Evolutionary conservation across 2,113 vertebrate genomes (phyloP).

Genomic region (Coregonus clupeaformis): DNA sequence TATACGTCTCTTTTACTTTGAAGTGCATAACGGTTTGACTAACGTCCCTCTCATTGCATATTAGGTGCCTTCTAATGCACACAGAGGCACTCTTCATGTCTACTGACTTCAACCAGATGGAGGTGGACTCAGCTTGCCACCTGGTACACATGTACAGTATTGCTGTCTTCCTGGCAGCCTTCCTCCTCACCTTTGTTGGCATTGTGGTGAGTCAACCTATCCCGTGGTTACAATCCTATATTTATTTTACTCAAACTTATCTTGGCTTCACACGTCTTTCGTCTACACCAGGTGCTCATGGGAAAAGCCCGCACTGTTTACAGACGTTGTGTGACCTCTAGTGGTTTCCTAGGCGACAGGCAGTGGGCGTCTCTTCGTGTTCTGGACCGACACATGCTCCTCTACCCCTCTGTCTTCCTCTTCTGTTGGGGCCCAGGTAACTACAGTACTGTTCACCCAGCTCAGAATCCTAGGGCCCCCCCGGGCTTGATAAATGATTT

Average conservation of each 20-base stretch:
- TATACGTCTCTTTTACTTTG: not conserved
- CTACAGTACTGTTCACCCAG: constrained; percentile 46
- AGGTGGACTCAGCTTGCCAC: constrained; percentile 60
- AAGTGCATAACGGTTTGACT: not conserved
- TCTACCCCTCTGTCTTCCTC: constrained; percentile 81
- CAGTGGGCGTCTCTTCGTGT: constrained; percentile 81
- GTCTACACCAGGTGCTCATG: constrained; percentile 73
- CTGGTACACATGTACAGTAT: constrained; percentile 73
- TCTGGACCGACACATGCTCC: constrained; percentile 77
- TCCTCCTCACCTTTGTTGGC: constrained; percentile 76
- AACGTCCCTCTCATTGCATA: not conserved
- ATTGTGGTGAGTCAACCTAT: constrained; percentile 74
- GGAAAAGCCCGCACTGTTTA: constrained; percentile 73
- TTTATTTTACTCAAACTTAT: not conserved
- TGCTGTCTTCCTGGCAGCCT: constrained; percentile 77
- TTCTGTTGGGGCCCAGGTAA: constrained; percentile 90
- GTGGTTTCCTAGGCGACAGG: constrained; percentile 80
- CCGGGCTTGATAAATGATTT: constrained; percentile 53
- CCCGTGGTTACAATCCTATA: not conserved
- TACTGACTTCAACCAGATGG: constrained; percentile 5
- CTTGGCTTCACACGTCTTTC: not conserved
- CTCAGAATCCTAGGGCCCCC: constrained; percentile 57
- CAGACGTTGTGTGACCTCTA: constrained; percentile 78
- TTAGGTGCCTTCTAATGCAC: constrained; percentile 84
- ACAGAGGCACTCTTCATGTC: constrained; percentile 59